Evolutionary conservation across 2,113 vertebrate species (phyloP).

Genomic region (Ammodytes dubius): DNA sequence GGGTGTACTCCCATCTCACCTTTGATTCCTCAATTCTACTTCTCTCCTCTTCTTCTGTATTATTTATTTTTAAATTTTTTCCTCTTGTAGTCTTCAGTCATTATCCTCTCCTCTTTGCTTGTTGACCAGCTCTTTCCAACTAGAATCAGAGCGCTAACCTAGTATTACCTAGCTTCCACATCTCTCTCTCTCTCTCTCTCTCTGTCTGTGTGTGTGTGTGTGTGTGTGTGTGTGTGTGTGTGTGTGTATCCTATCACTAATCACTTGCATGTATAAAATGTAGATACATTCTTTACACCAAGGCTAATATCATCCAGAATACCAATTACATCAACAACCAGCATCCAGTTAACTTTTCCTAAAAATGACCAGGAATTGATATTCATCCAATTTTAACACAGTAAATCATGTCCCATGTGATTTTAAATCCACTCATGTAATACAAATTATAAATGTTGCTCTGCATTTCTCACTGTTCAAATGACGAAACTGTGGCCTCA

Average conservation of each 20-base stretch:
- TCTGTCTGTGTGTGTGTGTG: not conserved
- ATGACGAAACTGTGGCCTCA: not conserved
- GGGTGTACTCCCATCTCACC: not conserved
- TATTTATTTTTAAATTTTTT: conserved; percentile 9
- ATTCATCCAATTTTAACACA: not conserved
- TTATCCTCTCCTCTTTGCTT: conserved; percentile 7
- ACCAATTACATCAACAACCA: not conserved
- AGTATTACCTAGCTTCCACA: not conserved
- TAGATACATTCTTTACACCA: not conserved
- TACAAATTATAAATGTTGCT: not conserved
- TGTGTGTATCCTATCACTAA: conserved; percentile 8
- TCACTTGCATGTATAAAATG: not conserved
- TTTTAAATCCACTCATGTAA: not conserved
- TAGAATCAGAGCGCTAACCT: not conserved
- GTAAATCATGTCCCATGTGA: not conserved
- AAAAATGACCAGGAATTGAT: not conserved
- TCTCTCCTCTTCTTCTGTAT: conserved; percentile 3
- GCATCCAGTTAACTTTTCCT: not conserved
- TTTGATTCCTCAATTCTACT: conserved; percentile 10
- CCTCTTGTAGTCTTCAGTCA: not conserved
- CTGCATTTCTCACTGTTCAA: conserved; percentile 1
- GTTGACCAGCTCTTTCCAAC: conserved; percentile 5
- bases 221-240: not conserved
- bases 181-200: conserved; percentile 4
- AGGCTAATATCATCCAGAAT: not conserved